Evolutionary conservation across 2,113 vertebrate species (phyloP).

Genomic region (Chrysemys picta): DNA sequence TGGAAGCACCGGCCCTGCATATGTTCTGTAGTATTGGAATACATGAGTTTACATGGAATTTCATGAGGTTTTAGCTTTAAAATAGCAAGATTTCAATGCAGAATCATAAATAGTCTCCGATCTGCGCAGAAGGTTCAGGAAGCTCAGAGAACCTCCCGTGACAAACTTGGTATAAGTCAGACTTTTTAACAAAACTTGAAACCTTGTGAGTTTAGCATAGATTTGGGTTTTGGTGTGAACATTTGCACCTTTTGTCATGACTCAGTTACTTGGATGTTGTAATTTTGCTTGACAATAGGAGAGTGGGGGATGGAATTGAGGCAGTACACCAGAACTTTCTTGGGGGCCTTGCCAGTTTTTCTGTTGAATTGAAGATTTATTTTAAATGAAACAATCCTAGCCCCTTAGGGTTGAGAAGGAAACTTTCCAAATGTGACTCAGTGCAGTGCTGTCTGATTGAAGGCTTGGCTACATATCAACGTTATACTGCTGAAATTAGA

Average conservation of each 20-base stretch:
- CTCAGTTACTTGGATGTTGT: neutral
- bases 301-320: neutral
- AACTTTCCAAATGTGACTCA: neutral
- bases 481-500: fast-evolving
- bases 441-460: neutral
- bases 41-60: neutral
- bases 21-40: conserved; percentile 15
- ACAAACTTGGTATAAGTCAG: neutral
- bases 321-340: neutral
- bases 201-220: neutral
- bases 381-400: too few species aligned
- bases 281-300: neutral
- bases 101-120: neutral
- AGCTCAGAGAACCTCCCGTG: neutral
- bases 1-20: too few species aligned
- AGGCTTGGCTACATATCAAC: neutral
- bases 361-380: neutral
- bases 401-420: neutral
- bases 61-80: neutral
- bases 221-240: neutral
- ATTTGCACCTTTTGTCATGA: neutral
- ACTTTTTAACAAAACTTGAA: neutral
- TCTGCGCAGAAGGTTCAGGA: fast-evolving
- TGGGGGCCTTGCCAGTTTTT: neutral
- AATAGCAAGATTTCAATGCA: neutral